phyloP scores from a whole-genome alignment of 2,888 invertebrate genomes.

The Meliscaeva auricollis region DNA sequence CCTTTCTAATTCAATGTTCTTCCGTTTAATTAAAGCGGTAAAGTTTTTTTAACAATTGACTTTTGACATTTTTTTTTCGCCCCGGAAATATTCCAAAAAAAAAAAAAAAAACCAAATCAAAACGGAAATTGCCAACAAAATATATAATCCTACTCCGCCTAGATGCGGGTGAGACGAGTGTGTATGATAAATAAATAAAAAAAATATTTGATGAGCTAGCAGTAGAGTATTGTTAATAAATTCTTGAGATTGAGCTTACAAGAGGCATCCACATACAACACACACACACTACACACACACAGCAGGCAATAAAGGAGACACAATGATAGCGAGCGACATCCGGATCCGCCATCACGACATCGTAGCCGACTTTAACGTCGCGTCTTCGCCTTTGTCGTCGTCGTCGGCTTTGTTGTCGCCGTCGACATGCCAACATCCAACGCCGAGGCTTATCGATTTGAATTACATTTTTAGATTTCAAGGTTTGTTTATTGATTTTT shows the following conservation, averaged over 20 bases:
- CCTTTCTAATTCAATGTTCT: constrained; percentile 35
- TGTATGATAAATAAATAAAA: background rate
- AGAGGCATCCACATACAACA: background rate
- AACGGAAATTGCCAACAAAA: constrained; percentile 21
- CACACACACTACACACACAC: too few species aligned
- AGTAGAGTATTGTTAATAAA: constrained; percentile 22
- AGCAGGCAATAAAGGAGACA: constrained; percentile 5
- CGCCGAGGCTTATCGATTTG: constrained; percentile 61
- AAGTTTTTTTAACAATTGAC: constrained; percentile 29
- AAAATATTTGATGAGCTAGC: background rate
- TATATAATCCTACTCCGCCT: constrained; percentile 1
- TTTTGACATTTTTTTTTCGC: constrained; percentile 11
- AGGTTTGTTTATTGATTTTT: constrained; percentile 72
- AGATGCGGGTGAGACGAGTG: background rate
- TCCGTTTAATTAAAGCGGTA: constrained; percentile 63
- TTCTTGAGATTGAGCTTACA: constrained; percentile 11
- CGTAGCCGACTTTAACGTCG: background rate
- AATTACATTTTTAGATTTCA: constrained; percentile 71
- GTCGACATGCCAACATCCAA: constrained; percentile 31
- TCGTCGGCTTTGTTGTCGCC: background rate
- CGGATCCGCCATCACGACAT: background rate
- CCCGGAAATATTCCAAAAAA: constrained; percentile 23
- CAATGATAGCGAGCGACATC: constrained; percentile 21
- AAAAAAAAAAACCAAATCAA: background rate
- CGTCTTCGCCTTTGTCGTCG: background rate